Percentiles rank a stretch among this genome's conserved stretches.
Conservation (phyloP, 1,140 invertebrate genomes). For the Ceratosolen solmsi region DNA sequence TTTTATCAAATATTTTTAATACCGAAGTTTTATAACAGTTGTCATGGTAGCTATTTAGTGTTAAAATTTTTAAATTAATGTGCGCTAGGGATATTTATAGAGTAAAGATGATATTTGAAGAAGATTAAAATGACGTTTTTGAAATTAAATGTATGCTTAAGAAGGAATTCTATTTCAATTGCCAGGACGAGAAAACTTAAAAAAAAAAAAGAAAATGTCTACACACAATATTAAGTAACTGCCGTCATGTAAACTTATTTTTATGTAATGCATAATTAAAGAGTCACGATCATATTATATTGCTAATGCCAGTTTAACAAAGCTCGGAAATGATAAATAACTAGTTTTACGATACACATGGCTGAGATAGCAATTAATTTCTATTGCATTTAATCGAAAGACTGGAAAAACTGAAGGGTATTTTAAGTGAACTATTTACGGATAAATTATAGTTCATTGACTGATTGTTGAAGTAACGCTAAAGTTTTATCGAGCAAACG, state of each 20-base stretch:
- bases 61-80: neutral
- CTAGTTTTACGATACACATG: constrained; percentile 1
- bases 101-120: no score
- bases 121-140: neutral
- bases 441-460: constrained; percentile 13
- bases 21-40: neutral
- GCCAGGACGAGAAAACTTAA: neutral
- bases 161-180: neutral
- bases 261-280: neutral
- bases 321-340: neutral
- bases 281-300: neutral
- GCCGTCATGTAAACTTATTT: neutral
- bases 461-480: constrained; percentile 36
- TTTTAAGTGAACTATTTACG: constrained; percentile 25
- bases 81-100: no score
- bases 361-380: constrained; percentile 35
- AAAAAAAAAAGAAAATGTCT: neutral
- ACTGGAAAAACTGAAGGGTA: constrained; percentile 42
- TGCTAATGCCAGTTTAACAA: neutral
- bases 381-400: constrained; percentile 44
- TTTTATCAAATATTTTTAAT: constrained; percentile 17
- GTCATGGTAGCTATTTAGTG: neutral
- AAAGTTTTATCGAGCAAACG: constrained; percentile 41
- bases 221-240: no score
- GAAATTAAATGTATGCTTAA: no score